These are phyloP conservation scores for Mesoclemmys tuberculata DNA, from an alignment of 2,113 vertebrate species.

Conservation along the genomic window DNA sequence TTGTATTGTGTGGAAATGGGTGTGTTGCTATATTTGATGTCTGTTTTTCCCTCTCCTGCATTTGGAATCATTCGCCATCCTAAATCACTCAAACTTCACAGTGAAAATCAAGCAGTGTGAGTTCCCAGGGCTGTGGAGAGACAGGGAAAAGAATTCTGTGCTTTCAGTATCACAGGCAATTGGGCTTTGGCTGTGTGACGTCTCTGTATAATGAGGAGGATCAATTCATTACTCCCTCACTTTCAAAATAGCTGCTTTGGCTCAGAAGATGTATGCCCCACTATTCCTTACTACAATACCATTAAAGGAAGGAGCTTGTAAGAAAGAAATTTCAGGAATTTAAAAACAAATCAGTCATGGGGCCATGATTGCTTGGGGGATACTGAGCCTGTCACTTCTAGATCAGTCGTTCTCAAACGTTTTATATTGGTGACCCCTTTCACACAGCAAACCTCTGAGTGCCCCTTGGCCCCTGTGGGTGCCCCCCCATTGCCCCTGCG, in stretches of 20 bases:
- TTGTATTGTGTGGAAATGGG: not conserved
- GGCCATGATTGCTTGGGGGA: not conserved
- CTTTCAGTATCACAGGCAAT: accelerated
- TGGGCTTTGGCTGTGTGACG: not conserved
- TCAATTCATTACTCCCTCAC: not conserved
- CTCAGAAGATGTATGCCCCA: not conserved
- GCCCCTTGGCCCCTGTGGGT: too few relatives aligned
- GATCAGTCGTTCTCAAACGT: not conserved
- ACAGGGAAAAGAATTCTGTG: accelerated
- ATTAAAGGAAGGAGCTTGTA: not conserved
- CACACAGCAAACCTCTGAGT: too few relatives aligned
- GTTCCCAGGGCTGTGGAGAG: accelerated
- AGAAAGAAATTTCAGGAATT: not conserved
- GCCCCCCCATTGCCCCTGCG: too few relatives aligned
- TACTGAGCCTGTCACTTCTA: not conserved
- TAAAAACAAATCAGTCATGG: not conserved
- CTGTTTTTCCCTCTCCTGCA: not conserved
- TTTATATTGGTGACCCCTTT: too few relatives aligned
- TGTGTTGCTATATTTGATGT: not conserved
- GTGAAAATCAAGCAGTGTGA: accelerated
- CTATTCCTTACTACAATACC: not conserved
- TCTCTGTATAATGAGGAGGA: accelerated
- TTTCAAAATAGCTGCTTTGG: not conserved
- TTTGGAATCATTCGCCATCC: not conserved
- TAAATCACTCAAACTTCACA: accelerated